A percentile compares a stretch with the other conserved stretches of the same genome.
phyloP scores from a whole-genome alignment of 2,888 invertebrate species.

The Tenthredo distinguenda region DNA sequence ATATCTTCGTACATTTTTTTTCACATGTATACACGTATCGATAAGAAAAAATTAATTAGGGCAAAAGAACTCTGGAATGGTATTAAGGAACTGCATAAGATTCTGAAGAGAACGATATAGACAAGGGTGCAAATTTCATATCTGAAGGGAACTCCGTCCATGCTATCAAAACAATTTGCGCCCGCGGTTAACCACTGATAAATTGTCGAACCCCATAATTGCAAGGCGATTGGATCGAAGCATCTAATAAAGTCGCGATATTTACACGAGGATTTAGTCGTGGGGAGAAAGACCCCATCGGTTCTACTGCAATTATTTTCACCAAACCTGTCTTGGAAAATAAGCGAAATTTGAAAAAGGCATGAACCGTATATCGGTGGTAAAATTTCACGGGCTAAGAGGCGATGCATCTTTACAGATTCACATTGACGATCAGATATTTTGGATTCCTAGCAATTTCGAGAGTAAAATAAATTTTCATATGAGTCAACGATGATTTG shows the following conservation, averaged over 20 bases:
- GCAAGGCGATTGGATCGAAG: not conserved
- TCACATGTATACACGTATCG: not conserved
- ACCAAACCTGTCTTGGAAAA: not conserved
- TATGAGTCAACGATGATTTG: not conserved
- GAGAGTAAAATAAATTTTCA: not conserved
- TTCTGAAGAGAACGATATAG: not conserved
- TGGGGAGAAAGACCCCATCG: not conserved
- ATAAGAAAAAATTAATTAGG: not conserved
- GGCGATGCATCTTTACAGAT: not conserved
- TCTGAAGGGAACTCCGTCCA: not conserved
- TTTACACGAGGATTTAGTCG: not conserved
- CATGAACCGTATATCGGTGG: not conserved
- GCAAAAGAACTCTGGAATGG: not conserved
- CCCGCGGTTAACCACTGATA: not conserved
- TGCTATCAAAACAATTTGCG: slow-evolving; percentile 23
- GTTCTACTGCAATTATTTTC: not conserved
- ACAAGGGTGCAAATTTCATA: not conserved
- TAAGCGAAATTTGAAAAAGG: not conserved
- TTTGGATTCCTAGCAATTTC: not conserved
- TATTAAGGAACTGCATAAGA: not conserved
- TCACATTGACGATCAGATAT: not conserved
- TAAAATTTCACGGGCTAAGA: not conserved
- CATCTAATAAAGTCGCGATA: not conserved
- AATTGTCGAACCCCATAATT: slow-evolving; percentile 15
- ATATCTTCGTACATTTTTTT: not conserved